Conservation (phyloP, 2,888 invertebrate species). For the Dromius quadrimaculatus region DNA sequence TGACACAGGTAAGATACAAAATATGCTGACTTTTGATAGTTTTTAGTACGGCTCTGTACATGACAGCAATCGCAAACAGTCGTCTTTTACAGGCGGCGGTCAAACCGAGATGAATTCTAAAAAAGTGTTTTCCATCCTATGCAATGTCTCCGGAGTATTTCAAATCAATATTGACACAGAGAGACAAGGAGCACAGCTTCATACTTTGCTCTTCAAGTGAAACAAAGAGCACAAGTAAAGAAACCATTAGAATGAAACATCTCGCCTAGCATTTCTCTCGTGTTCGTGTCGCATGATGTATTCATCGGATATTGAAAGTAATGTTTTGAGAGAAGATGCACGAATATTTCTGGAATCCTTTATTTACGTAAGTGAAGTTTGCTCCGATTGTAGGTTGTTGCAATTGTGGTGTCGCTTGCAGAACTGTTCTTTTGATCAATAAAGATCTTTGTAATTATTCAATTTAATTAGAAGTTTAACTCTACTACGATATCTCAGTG, state of each 20-base stretch:
- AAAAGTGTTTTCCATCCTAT: conserved; percentile 39
- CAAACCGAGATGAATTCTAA: conserved; percentile 46
- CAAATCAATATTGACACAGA: conserved; percentile 45
- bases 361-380: conserved; percentile 33
- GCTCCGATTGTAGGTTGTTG: conserved; percentile 10
- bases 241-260: conserved; percentile 62
- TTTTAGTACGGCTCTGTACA: not conserved
- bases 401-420: conserved; percentile 1
- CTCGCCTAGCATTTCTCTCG: conserved; percentile 60
- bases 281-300: conserved; percentile 62
- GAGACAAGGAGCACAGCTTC: conserved; percentile 8
- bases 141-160: conserved; percentile 43
- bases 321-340: conserved; percentile 36
- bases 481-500: no score
- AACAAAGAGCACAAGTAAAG: conserved; percentile 17
- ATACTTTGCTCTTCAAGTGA: conserved; percentile 6
- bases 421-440: no score
- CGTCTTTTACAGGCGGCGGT: conserved; percentile 15
- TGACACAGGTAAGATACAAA: not conserved
- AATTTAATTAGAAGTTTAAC: no score
- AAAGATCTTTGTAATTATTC: no score
- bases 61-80: not conserved
- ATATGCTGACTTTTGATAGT: not conserved
- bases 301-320: conserved; percentile 60
- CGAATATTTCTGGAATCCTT: conserved; percentile 4